phyloP scores from a whole-genome alignment of 2,113 vertebrate species.

The Aplodontia rufa region DNA sequence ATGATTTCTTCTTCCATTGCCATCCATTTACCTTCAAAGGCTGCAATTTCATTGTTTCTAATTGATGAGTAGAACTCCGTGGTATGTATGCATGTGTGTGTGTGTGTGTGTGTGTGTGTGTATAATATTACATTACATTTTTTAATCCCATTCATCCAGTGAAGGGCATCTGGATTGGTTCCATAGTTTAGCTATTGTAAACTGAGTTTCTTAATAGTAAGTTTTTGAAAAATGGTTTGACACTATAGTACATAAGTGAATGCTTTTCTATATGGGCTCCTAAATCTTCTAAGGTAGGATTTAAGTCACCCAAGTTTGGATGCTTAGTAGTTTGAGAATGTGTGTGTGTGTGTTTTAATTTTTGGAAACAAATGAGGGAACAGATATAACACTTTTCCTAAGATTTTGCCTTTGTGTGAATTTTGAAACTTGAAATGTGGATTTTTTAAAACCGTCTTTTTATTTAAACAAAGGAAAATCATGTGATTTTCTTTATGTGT shows the following conservation, averaged over 20 bases:
- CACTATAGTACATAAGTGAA: not conserved
- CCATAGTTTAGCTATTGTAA: too few species aligned
- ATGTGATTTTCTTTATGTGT: not conserved
- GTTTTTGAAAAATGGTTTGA: not conserved
- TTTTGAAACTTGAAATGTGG: not conserved
- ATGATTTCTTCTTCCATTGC: too few species aligned
- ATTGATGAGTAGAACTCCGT: too few species aligned
- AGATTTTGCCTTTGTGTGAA: not conserved
- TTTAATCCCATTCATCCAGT: too few species aligned
- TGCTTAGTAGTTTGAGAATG: not conserved
- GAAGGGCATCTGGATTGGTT: too few species aligned
- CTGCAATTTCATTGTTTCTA: too few species aligned
- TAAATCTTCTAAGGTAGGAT: not conserved
- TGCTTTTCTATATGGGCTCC: not conserved
- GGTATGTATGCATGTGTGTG: too few species aligned
- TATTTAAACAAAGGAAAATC: slow-evolving; percentile 25
- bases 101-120: too few species aligned
- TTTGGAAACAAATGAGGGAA: not conserved
- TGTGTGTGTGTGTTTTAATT: too few species aligned
- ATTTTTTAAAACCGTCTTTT: not conserved
- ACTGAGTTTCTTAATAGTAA: not conserved
- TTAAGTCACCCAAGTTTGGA: not conserved
- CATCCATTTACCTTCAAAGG: too few species aligned
- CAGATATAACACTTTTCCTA: not conserved
- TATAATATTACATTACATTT: too few species aligned